These are phyloP conservation scores for Drosophila gunungcola DNA, from an alignment of 1,140 invertebrate species.

Conservation along the genomic window DNA sequence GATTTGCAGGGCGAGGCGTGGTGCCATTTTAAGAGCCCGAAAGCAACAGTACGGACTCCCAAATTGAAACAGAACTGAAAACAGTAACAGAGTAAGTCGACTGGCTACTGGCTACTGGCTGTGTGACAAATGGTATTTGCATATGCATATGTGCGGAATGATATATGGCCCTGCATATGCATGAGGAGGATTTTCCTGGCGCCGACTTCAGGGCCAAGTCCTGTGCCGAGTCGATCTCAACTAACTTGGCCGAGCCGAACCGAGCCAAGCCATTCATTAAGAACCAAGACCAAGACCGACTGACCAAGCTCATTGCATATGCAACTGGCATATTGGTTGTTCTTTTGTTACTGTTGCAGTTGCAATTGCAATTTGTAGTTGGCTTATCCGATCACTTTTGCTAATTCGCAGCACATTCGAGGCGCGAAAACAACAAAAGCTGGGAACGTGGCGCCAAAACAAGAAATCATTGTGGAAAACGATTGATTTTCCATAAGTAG, in stretches of 20 bases:
- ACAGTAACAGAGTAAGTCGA: background rate
- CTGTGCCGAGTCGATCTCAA: slow-evolving; percentile 29
- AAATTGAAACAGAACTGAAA: background rate
- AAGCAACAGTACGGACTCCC: slow-evolving; percentile 19
- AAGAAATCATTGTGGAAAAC: slow-evolving; percentile 55
- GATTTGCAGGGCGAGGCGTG: slow-evolving; percentile 63
- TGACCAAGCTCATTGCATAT: slow-evolving; percentile 59
- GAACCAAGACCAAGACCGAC: slow-evolving; percentile 22
- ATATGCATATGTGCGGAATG: slow-evolving; percentile 60
- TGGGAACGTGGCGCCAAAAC: slow-evolving; percentile 60
- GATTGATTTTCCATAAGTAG: slow-evolving; percentile 49
- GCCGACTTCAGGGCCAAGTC: slow-evolving; percentile 47
- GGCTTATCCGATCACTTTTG: slow-evolving; percentile 80
- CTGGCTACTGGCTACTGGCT: background rate
- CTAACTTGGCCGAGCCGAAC: slow-evolving; percentile 9
- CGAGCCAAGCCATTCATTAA: slow-evolving; percentile 66
- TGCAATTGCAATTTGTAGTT: slow-evolving; percentile 32
- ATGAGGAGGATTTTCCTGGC: slow-evolving; percentile 59
- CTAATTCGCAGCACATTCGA: slow-evolving; percentile 79
- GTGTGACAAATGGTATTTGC: slow-evolving; percentile 59
- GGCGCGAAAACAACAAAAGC: slow-evolving; percentile 70
- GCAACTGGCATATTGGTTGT: slow-evolving; percentile 52
- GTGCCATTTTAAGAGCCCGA: slow-evolving; percentile 61
- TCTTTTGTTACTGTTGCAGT: slow-evolving; percentile 30
- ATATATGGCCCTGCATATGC: slow-evolving; percentile 71